Base-by-base conservation (phyloP, 2,113 vertebrate species). In the Connochaetes taurinus region DNA sequence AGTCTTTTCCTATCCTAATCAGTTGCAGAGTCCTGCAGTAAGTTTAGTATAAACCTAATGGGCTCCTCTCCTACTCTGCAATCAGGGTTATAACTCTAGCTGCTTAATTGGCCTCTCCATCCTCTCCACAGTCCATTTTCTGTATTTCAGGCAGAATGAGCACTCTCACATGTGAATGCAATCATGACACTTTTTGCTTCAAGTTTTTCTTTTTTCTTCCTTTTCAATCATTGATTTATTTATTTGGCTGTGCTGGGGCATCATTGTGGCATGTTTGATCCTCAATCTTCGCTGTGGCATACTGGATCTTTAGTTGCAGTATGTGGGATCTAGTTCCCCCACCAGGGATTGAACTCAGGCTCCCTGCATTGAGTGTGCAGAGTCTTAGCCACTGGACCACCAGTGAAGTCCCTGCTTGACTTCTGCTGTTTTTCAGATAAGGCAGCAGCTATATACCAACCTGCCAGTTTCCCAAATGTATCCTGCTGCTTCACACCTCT, bases 401-500 rank as follows among this genome's bases (percentile, higher is more conserved):
- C 40, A 27, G 40, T 15, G 40, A 76, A 43, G 71, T 76, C 40
- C 23, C 40, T 76, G 40, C 36, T 76, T 76, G 71, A 43, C 36
- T 27, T 43, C 58, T 97, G 12, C 27, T 55, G 78, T 95, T 87
- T 90, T 87, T 97, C 53, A 78, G 76, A 88, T 92, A 92, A 82
- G 80, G 60, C 67, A 76, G 47, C 40, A 91, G 6, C 47, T 76
- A 5, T 50, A 3, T 55, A 11, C 52, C 78, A 85, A 13, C 31
- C 47, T 86, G 21, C 6, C 27, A n/a, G 45, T 29, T 95, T 86
- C 15, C 87, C 60, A 82, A 71, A 78, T 36, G 16, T 60, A 60
- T 84, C 27, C 64, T 74, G 76, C 43, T 87, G 43, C 27, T 58
- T 87, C 55, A 91, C 50, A 57, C 52, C 23, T 93, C 87, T 52